Evolutionary conservation across 2,797 vertebrate species (phyloP), one percentile per base, ranked within the genome.

Genomic region (Carduelis carduelis): DNA sequence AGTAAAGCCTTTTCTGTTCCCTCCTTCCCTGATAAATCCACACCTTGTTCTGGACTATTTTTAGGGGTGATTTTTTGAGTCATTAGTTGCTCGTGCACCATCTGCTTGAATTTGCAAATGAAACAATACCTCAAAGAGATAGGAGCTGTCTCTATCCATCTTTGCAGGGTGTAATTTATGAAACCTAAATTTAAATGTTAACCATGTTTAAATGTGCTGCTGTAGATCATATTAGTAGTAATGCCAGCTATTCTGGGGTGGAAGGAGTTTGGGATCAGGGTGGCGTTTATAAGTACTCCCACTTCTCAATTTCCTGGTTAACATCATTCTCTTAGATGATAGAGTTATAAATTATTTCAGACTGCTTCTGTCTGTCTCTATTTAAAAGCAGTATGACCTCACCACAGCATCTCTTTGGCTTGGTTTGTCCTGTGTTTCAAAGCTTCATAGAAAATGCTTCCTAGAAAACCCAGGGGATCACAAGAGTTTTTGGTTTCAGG

Each of bases 71-170:
- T 97, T 95, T 95, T 96, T 97, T 96, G 93, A 97, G 81, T 95
- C 95, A 96, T 96, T 96, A 95, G 86, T 94, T 95, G 92, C 94
- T 96, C 93, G 79, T 96, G 93, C 95, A 94, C 96, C 94, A 96
- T 96, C 94, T 96, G 93, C 94, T 95, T 96, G 96, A 96, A 96
- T 96, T 95, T 90, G 92, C 93, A 96, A 96, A 95, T 97, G 86
- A 96, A 96, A 96, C 90, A 96, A 95, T 97, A 96, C 93, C 94
- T 97, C 96, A 96, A 95, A 97, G 94, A 97, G 88, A 96, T 94
- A 92, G 94, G 90, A 96, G 70, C 96, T 97, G 96, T 97, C 96
- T 95, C 78, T 94, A 96, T 95, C 93, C 86, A 93, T 96, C 86
- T 95, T 93, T 60, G 59, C 83, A 92, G 93, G 81, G 78, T 95